Conservation (phyloP, 2,888 invertebrate species). For the Pristionchus exspectatus region DNA sequence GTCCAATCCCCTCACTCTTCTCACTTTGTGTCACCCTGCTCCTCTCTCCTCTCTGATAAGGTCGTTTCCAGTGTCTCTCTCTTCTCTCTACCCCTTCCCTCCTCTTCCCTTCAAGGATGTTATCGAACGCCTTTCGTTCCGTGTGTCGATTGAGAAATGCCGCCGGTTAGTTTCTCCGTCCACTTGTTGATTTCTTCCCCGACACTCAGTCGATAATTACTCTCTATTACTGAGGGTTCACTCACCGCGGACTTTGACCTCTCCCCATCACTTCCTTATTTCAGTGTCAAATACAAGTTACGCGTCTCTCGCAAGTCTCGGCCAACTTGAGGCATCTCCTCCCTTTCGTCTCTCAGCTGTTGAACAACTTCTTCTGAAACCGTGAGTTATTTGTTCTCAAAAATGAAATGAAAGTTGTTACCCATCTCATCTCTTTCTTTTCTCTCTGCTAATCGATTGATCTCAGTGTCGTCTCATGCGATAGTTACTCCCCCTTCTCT, state of each 20-base stretch:
- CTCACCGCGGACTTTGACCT: background rate
- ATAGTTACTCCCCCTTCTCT: conserved; percentile 38
- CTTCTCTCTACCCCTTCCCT: background rate
- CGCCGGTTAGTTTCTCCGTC: conserved; percentile 7
- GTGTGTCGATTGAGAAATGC: conserved; percentile 30
- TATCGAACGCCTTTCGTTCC: conserved; percentile 49
- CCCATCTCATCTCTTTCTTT: background rate
- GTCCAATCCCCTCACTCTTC: conserved; percentile 26
- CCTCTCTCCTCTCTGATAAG: conserved; percentile 6
- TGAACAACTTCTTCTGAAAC: background rate
- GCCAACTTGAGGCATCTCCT: background rate
- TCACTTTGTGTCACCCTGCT: conserved; percentile 25
- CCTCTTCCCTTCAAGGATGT: background rate
- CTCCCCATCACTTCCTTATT: background rate
- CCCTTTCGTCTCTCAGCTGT: background rate
- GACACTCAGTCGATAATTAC: background rate
- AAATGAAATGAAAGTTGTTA: background rate
- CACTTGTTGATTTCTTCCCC: background rate
- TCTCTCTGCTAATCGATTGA: conserved; percentile 28
- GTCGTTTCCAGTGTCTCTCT: conserved; percentile 48
- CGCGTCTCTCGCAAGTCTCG: conserved; percentile 23
- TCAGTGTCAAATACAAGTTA: background rate
- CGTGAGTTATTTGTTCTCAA: background rate
- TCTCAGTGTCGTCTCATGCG: conserved; percentile 17
- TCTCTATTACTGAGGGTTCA: background rate